Evolutionary conservation across 2,888 invertebrate species (phyloP).

Genomic region (Ptychoptera contaminata): DNA sequence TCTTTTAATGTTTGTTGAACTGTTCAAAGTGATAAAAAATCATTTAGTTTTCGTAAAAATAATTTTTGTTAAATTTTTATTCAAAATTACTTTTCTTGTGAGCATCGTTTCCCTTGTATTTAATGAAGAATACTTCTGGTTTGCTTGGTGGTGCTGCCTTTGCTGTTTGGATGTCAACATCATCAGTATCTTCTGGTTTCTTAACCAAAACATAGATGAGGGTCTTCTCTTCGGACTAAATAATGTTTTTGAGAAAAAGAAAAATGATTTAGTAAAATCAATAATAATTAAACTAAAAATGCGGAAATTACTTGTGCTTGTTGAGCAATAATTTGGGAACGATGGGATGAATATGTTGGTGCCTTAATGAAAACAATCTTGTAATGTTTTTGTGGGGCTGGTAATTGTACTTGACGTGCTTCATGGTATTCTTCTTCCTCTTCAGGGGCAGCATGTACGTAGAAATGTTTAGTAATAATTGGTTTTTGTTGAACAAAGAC

Average conservation of each 20-base stretch:
- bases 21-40: no score
- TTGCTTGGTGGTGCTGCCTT: constrained; percentile 24
- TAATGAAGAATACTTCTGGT: constrained; percentile 6
- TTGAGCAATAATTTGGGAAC: background rate
- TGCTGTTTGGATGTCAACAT: constrained; percentile 21
- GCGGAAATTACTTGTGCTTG: constrained; percentile 23
- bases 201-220: constrained; percentile 29
- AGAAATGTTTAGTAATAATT: constrained; percentile 26
- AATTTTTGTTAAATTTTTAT: no score
- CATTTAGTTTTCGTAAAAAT: no score
- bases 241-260: no score
- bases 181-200: constrained; percentile 24
- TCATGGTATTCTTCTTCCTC: constrained; percentile 19
- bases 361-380: constrained; percentile 29
- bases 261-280: no score
- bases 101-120: constrained; percentile 3
- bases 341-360: constrained; percentile 16
- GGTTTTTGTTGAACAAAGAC: constrained; percentile 10
- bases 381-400: constrained; percentile 24
- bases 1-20: no score
- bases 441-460: constrained; percentile 27
- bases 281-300: no score
- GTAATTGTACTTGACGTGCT: constrained; percentile 14
- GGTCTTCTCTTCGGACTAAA: constrained; percentile 27
- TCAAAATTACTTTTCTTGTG: no score